Evolutionary conservation across 2,797 vertebrate genomes (phyloP).

Genomic region (Amblyopsis hoosieri): DNA sequence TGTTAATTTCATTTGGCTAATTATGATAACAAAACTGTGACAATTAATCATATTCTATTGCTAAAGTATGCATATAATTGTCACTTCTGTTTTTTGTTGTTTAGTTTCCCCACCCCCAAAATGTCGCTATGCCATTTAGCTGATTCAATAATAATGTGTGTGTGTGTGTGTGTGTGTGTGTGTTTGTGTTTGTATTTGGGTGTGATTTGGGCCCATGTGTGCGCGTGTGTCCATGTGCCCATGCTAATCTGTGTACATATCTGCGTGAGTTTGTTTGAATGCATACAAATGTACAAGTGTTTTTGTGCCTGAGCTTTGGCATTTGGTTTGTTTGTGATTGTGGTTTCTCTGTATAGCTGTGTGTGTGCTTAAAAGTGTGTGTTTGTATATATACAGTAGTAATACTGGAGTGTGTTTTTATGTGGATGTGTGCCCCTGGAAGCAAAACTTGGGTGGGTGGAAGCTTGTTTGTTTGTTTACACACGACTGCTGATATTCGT

Average conservation of each 20-base stretch:
- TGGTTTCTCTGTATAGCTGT: not conserved
- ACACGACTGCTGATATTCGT: constrained; percentile 27
- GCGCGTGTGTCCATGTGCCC: not conserved
- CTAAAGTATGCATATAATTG: constrained; percentile 69
- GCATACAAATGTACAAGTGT: not conserved
- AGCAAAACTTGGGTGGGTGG: not conserved
- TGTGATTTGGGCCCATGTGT: not conserved
- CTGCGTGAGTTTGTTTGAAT: not conserved
- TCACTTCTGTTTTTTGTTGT: constrained; percentile 45
- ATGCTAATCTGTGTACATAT: not conserved
- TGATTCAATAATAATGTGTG: constrained; percentile 42
- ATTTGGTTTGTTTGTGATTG: not conserved
- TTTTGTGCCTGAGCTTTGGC: not conserved
- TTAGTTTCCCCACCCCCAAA: constrained; percentile 1
- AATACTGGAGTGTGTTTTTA: not conserved
- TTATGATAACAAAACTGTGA: constrained; percentile 66
- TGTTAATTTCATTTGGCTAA: constrained; percentile 65
- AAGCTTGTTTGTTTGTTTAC: constrained; percentile 16
- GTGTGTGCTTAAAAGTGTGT: not conserved
- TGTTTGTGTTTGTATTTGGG: not conserved
- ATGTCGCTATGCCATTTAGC: constrained; percentile 41
- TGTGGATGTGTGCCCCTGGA: not conserved
- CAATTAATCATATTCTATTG: constrained; percentile 70
- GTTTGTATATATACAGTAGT: not conserved
- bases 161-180: constrained; percentile 12